phyloP scores from a whole-genome alignment of 2,888 invertebrate species.

The Thera britannica region DNA sequence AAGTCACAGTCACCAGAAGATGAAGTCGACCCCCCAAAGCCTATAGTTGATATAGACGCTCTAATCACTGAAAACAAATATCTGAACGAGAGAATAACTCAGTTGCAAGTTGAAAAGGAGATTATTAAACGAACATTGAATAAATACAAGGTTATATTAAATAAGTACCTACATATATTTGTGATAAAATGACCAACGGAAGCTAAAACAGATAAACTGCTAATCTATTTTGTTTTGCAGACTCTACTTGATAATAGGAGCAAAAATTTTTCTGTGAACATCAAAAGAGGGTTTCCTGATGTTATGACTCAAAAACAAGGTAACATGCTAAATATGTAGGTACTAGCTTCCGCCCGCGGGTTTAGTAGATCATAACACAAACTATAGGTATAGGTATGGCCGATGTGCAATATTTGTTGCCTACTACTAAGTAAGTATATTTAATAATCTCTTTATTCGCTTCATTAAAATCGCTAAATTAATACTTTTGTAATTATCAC shows the following conservation, averaged over 20 bases:
- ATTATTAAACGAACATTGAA: conserved; percentile 88
- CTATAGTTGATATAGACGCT: conserved; percentile 91
- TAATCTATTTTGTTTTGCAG: conserved; percentile 68
- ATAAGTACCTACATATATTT: background rate
- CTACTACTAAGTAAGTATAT: no score
- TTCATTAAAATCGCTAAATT: no score
- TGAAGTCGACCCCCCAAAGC: conserved; percentile 62
- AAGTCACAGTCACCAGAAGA: conserved; percentile 63
- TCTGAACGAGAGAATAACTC: conserved; percentile 91
- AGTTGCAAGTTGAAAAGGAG: conserved; percentile 91
- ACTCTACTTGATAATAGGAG: conserved; percentile 89
- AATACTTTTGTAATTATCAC: conserved; percentile 44
- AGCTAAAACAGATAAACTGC: conserved; percentile 8
- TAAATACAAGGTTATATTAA: conserved; percentile 88
- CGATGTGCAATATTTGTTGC: no score
- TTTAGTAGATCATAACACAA: background rate
- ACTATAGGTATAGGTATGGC: no score
- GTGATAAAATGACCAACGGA: background rate
- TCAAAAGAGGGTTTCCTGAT: conserved; percentile 88
- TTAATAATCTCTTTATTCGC: no score
- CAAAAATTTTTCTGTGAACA: conserved; percentile 88
- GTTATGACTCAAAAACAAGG: conserved; percentile 93
- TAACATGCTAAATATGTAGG: conserved; percentile 53
- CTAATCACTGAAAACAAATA: conserved; percentile 93
- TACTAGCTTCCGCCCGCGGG: background rate